phyloP scores from a whole-genome alignment of 2,113 vertebrate genomes.

The Sapayoa aenigma region DNA sequence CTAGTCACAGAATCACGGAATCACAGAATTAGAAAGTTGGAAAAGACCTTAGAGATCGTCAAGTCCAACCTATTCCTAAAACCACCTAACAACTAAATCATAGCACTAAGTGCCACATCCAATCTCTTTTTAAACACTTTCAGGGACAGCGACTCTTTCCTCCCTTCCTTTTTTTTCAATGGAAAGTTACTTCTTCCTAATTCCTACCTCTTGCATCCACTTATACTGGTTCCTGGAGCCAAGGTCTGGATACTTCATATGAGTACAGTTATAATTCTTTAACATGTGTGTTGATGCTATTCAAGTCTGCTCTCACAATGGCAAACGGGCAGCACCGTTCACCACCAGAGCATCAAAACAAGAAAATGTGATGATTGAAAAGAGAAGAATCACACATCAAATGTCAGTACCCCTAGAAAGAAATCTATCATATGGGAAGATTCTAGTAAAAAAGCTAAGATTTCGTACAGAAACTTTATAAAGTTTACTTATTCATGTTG shows the following conservation, averaged over 20 bases:
- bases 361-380: not conserved
- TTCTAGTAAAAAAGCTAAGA: not conserved
- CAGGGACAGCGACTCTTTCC: too few species aligned
- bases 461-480: not conserved
- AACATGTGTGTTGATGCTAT: not conserved
- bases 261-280: not conserved
- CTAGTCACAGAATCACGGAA: too few species aligned
- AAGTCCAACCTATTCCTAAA: too few species aligned
- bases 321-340: not conserved
- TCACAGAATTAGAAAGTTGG: too few species aligned
- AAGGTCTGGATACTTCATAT: rapidly evolving
- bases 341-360: not conserved
- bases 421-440: not conserved
- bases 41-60: too few species aligned
- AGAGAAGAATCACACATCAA: not conserved
- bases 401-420: not conserved
- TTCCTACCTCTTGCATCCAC: not conserved
- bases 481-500: not conserved
- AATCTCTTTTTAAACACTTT: too few species aligned
- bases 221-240: not conserved
- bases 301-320: not conserved
- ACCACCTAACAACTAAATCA: too few species aligned
- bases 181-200: not conserved
- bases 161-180: not conserved
- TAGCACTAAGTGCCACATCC: too few species aligned